Percentiles rank a stretch among this genome's conserved stretches.
Evolutionary conservation across 1,140 invertebrate genomes (phyloP).

Genomic region (Artemia franciscana): DNA sequence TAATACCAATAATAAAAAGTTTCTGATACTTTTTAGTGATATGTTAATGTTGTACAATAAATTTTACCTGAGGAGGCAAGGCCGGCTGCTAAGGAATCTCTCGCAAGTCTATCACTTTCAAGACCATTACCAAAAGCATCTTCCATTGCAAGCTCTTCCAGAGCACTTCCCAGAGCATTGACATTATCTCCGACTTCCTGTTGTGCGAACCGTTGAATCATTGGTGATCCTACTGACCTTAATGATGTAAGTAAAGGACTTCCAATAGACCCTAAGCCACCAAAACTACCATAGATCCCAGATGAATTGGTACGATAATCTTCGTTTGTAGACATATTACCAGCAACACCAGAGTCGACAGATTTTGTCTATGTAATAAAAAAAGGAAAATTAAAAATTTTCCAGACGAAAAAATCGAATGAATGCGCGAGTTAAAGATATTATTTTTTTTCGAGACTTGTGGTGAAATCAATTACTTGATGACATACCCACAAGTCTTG

Average conservation of each 20-base stretch:
- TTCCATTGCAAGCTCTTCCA: neutral
- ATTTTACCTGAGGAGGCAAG: neutral
- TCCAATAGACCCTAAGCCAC: neutral
- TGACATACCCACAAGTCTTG: no score
- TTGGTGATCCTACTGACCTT: neutral
- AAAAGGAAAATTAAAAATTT: no score
- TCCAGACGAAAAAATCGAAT: no score
- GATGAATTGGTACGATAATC: neutral
- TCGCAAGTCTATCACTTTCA: neutral
- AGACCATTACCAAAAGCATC: neutral
- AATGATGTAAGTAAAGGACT: neutral
- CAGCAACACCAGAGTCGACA: neutral
- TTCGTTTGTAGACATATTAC: neutral
- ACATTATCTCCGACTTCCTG: neutral
- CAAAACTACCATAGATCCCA: neutral
- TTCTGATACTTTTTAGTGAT: no score
- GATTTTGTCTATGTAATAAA: neutral
- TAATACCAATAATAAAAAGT: no score
- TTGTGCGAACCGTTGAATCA: neutral
- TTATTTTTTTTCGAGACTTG: no score
- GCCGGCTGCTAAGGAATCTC: neutral
- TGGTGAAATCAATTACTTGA: no score
- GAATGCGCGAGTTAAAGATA: no score
- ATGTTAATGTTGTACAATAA: no score
- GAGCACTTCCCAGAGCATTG: neutral